phyloP scores from a whole-genome alignment of 2,113 vertebrate species.

The Xiphophorus maculatus region DNA sequence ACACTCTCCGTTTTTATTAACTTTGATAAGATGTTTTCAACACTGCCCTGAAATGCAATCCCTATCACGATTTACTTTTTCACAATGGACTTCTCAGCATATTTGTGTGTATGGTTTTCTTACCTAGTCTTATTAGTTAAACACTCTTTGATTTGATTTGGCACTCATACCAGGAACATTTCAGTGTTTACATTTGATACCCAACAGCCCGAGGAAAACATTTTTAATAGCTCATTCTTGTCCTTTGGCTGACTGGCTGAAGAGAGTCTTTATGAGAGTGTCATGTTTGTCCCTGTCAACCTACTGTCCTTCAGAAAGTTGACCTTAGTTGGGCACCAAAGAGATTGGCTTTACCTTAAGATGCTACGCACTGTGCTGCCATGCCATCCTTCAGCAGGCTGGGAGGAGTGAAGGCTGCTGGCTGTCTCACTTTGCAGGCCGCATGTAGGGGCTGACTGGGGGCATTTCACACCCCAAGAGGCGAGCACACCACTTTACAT shows the following conservation, averaged over 20 bases:
- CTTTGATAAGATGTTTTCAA: slow-evolving; percentile 74
- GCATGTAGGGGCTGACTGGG: slow-evolving; percentile 70
- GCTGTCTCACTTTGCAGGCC: slow-evolving; percentile 64
- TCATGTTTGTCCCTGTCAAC: slow-evolving; percentile 74
- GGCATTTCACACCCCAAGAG: slow-evolving; percentile 66
- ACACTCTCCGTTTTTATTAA: slow-evolving; percentile 77
- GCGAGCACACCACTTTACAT: slow-evolving; percentile 74
- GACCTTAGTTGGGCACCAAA: slow-evolving; percentile 61
- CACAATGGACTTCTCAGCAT: slow-evolving; percentile 51
- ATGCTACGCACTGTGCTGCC: slow-evolving; percentile 70
- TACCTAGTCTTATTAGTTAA: slow-evolving; percentile 48
- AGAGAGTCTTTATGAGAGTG: slow-evolving; percentile 51
- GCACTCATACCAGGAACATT: slow-evolving; percentile 46
- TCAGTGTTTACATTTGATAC: slow-evolving; percentile 26
- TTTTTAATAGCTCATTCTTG: slow-evolving; percentile 54
- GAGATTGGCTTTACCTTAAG: slow-evolving; percentile 78
- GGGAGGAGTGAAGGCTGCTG: slow-evolving; percentile 68
- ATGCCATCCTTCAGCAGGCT: slow-evolving; percentile 72
- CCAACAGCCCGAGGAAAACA: slow-evolving; percentile 22
- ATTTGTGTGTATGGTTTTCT: slow-evolving; percentile 49
- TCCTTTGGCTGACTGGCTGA: slow-evolving; percentile 53
- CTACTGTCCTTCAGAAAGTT: slow-evolving; percentile 67
- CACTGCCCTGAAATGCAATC: slow-evolving; percentile 56
- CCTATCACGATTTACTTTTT: slow-evolving; percentile 67
- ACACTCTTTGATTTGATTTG: slow-evolving; percentile 47